These are phyloP conservation scores for Drosophila malerkotliana DNA, from an alignment of 1,140 invertebrate species.

Conservation along the genomic window DNA sequence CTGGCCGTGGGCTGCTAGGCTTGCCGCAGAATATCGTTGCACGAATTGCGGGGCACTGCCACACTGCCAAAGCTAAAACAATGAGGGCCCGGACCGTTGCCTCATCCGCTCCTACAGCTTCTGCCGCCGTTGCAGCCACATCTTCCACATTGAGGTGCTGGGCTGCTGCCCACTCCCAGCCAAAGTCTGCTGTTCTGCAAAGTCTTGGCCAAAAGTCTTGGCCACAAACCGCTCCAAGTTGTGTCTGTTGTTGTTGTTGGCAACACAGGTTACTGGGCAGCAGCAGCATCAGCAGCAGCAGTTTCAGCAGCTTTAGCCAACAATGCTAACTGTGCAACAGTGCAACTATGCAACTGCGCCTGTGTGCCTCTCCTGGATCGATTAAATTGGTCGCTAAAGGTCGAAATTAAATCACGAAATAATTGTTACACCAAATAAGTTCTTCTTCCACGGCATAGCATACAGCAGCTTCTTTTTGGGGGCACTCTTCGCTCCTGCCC, in stretches of 20 bases:
- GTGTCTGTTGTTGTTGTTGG: not conserved
- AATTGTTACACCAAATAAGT: conserved; percentile 83
- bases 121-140: conserved; percentile 6
- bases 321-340: not conserved
- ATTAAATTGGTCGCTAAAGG: conserved; percentile 83
- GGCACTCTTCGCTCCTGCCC: conserved; percentile 15
- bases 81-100: conserved; percentile 42
- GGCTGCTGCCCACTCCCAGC: conserved; percentile 56
- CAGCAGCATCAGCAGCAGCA: conserved; percentile 63
- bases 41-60: conserved; percentile 62
- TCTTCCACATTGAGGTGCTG: conserved; percentile 4
- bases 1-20: conserved; percentile 65
- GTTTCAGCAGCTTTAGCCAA: not conserved
- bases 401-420: conserved; percentile 83
- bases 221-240: conserved; percentile 7
- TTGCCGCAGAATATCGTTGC: conserved; percentile 69
- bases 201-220: conserved; percentile 13
- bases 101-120: conserved; percentile 29
- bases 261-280: conserved; percentile 46
- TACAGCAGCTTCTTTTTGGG: conserved; percentile 10
- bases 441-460: conserved; percentile 34
- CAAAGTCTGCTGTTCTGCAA: conserved; percentile 6
- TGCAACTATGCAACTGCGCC: conserved; percentile 10
- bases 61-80: conserved; percentile 34
- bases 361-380: conserved; percentile 53